phyloP scores from a whole-genome alignment of 1,140 invertebrate species.

The Propsilocerus akamusi region DNA sequence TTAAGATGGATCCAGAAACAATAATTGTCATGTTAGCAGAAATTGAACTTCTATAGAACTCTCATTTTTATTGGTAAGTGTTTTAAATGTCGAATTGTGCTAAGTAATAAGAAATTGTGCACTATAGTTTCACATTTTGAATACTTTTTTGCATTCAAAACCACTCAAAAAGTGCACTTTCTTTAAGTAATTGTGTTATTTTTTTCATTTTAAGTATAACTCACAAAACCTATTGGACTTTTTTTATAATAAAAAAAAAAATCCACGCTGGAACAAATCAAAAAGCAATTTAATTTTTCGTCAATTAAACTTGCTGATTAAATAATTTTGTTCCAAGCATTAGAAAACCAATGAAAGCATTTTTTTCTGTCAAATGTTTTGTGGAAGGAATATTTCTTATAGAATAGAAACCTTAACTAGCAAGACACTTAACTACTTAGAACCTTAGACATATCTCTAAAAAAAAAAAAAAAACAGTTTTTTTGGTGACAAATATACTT shows the following conservation, averaged over 20 bases:
- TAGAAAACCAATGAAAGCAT: no score
- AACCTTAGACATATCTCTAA: background rate
- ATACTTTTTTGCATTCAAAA: background rate
- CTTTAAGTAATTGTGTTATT: no score
- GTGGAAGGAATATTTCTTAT: background rate
- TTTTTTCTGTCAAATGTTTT: background rate
- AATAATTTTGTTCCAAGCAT: no score
- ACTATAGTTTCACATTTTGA: background rate
- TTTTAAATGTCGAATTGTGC: background rate
- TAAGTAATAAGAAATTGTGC: background rate
- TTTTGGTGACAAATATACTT: background rate
- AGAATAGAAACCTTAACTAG: background rate
- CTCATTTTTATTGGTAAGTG: background rate
- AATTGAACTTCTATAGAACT: background rate
- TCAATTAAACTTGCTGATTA: background rate
- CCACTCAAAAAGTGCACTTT: no score
- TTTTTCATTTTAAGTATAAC: no score
- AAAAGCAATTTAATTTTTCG: no score
- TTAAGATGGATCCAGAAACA: background rate
- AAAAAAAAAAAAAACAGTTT: background rate
- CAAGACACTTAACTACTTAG: background rate
- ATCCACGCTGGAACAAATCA: no score
- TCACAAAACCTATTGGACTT: no score
- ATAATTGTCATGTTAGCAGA: background rate
- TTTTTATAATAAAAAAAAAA: no score